phyloP scores from a whole-genome alignment of 2,797 vertebrate genomes.

The Acrocephalus scirpaceus region DNA sequence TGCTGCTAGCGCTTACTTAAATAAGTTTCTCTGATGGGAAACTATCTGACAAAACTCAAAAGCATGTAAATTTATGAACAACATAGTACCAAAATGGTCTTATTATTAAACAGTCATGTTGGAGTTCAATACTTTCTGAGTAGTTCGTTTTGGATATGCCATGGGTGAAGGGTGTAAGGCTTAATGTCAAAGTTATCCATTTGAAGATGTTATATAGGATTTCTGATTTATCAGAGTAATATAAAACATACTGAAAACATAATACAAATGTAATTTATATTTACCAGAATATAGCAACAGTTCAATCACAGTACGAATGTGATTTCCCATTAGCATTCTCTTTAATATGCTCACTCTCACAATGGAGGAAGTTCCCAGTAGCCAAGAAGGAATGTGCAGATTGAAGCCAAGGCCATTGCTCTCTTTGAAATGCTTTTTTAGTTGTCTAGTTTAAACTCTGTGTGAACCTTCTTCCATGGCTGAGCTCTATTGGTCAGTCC shows the following conservation, averaged over 20 bases:
- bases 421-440: neutral
- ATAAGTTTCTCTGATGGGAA: constrained; percentile 66
- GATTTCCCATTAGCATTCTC: neutral
- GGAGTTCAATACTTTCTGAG: neutral
- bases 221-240: neutral
- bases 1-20: constrained; percentile 67
- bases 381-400: accelerated
- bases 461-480: neutral
- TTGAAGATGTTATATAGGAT: neutral
- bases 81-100: constrained; percentile 18
- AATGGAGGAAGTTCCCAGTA: accelerated
- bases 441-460: accelerated
- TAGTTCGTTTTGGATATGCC: neutral
- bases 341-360: neutral
- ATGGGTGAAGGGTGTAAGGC: neutral
- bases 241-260: neutral
- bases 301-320: neutral
- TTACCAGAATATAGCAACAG: neutral
- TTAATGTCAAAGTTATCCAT: neutral
- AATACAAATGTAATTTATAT: neutral
- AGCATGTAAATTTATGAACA: constrained; percentile 17
- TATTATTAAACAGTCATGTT: neutral
- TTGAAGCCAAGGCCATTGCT: neutral
- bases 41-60: constrained; percentile 59
- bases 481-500: neutral